Evolutionary conservation across 2,797 vertebrate species (phyloP).

Genomic region (Sparus aurata): DNA sequence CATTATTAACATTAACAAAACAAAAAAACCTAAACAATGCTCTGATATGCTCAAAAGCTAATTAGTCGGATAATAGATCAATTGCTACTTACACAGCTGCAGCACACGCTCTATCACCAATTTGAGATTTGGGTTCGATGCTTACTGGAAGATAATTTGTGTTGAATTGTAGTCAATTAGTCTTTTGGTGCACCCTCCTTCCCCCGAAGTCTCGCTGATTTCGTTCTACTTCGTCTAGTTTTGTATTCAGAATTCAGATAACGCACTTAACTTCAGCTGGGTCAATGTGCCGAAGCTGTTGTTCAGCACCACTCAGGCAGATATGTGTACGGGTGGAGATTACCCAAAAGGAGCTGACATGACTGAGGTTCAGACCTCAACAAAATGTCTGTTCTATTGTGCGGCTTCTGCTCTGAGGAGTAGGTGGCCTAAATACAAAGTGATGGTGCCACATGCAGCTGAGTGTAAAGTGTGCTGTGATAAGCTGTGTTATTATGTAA

Average conservation of each 20-base stretch:
- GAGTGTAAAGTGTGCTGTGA: slow-evolving; percentile 17
- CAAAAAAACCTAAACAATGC: slow-evolving; percentile 1
- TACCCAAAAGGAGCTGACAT: slow-evolving; percentile 55
- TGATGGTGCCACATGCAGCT: slow-evolving; percentile 10
- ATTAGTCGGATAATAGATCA: slow-evolving; percentile 55
- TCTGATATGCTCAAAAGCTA: slow-evolving; percentile 24
- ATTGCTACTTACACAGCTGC: slow-evolving; percentile 20
- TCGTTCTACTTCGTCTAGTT: slow-evolving; percentile 51
- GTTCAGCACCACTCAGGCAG: slow-evolving; percentile 52
- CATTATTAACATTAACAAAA: slow-evolving; percentile 25
- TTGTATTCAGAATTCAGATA: slow-evolving; percentile 49
- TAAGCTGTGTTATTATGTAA: slow-evolving; percentile 35
- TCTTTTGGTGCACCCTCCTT: slow-evolving; percentile 26
- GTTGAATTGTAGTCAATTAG: slow-evolving; percentile 41
- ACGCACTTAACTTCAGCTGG: slow-evolving; percentile 39
- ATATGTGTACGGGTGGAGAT: slow-evolving; percentile 50
- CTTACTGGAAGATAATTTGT: slow-evolving; percentile 50
- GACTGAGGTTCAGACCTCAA: slow-evolving; percentile 37
- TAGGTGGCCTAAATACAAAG: slow-evolving; percentile 54
- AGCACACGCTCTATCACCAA: slow-evolving; percentile 9
- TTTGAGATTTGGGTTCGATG: slow-evolving; percentile 43
- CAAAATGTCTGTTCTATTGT: slow-evolving; percentile 31
- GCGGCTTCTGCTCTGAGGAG: slow-evolving; percentile 47
- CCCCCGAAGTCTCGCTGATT: slow-evolving; percentile 35
- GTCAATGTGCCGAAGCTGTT: slow-evolving; percentile 49